Evolutionary conservation across 2,113 vertebrate species (phyloP), one percentile per base, ranked within the genome.

Genomic region (Lampris incognitus): DNA sequence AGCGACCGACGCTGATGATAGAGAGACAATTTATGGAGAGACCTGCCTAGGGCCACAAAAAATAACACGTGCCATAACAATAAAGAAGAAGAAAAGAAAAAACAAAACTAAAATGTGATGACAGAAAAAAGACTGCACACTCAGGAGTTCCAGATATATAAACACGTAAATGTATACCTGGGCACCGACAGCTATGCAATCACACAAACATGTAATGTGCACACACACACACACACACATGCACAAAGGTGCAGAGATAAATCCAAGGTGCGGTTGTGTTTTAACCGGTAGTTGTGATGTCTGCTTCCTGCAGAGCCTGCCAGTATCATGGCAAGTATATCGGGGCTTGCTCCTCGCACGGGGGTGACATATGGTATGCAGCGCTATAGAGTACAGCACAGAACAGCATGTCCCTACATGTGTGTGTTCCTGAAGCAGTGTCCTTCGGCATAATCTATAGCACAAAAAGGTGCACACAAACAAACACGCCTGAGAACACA

Each of bases 331-430:
- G 56, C 56, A 72, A 76, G 77, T 85, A 78, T 85, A 78, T 49
- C 66, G 69, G 75, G 66, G 41, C 8, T 69, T 24, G 65, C 66
- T 54, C 46, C 62, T 85, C 52, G 77, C 76, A 60, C 59, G 66
- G 66, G 70, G 79, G 58, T 81, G 69, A 87, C 87, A 89, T 90
- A 89, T 90, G 89, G 86, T 85, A 61, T 76, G 65, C 54, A 60
- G 67, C 55, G 66, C 79, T 87, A 81, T 85, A 76, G 57, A 77
- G 64, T 44, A 72, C 60, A 77, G 64, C 41, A 72, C 60, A 61
- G 64, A 67, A 49, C 81, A 85, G 75, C 24, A 80, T 88, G 84
- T 79, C 78, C 56, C 37, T 71, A 72, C 48, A 6, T 65, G 79
- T 64, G 69, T 64, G 52, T 40, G 59, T 68, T 61, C 13, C 37